Conservation (phyloP, 2,113 vertebrate species). For the Urocitellus parryii region DNA sequence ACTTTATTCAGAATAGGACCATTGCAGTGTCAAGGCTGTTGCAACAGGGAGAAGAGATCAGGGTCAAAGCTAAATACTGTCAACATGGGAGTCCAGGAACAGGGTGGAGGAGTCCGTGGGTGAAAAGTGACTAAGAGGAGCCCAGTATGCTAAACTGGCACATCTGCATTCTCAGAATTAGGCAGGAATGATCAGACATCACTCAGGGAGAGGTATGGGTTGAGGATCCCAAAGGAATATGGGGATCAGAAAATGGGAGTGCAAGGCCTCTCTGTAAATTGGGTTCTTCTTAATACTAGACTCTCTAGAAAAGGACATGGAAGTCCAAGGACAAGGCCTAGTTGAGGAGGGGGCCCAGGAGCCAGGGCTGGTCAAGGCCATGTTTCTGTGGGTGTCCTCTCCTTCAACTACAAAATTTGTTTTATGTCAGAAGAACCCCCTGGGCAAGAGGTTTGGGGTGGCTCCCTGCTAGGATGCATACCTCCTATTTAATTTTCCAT, state of each 20-base stretch:
- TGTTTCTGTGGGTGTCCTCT: neutral
- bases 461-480: neutral
- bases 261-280: too few species aligned
- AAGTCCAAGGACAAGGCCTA: neutral
- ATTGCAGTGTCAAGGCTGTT: neutral
- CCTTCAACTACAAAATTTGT: neutral
- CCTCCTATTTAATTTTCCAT: neutral
- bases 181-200: too few species aligned
- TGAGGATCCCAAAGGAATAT: neutral
- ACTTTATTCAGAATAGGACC: neutral
- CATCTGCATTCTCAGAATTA: neutral
- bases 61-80: neutral
- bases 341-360: neutral
- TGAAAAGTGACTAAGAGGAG: neutral
- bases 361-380: neutral
- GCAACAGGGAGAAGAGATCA: neutral
- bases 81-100: neutral
- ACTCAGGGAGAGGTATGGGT: too few species aligned
- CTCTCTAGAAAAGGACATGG: too few species aligned
- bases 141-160: neutral
- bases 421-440: too few species aligned
- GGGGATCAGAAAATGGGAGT: neutral
- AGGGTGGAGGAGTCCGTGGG: neutral
- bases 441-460: neutral
- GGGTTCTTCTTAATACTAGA: neutral